Base-by-base conservation (phyloP, 2,113 vertebrate genomes). In the Bambusicola thoracicus region DNA sequence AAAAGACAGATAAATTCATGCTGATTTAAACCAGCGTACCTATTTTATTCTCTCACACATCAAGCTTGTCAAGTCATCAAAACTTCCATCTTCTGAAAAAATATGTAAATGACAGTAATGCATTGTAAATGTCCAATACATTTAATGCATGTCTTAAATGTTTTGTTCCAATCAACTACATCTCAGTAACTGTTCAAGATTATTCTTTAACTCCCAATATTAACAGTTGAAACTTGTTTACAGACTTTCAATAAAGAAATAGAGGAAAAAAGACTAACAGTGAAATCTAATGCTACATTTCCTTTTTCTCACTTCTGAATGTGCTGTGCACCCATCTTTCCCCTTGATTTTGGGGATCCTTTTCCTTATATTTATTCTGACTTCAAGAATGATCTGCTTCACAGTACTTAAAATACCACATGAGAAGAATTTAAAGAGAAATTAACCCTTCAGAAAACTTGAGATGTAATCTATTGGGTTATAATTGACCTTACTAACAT, bases 41-140 rank as follows among this genome's bases (percentile, higher is more conserved):
- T 46, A 32, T 58, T 85, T 27, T 68, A 62, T 70, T 87, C 73
- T 91, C 43, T 48, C 81, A 25, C 10, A 79, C 21, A 58, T 87
- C 48, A 85, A 29, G 29, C 29, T 76, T 97, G 73, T 91, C 93
- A 96, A 95, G 92, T 65, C 53, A 91, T 41, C 24, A 94, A 72
- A 70, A 8, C 86, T 82, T 87, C 44, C 36, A 48, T 34, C 22
- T 67, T 69, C 51, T 93, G 11, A 24, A 95, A 85, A 95, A 88
- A 96, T 65, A 92, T 66, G 65, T 53, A 97, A 96, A 96, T 93
- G 34, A 89, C 79, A 96, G 81, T 56, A 86, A 93, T 73, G 21
- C 11, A 66, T 34, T 90, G 29, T 41, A 70, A 92, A 80, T 96
- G 86, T 13, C 77, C 74, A 48, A 25, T 85, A 55, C 25, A 87